phyloP scores from a whole-genome alignment of 2,888 invertebrate genomes.

The Amorpha juglandis region DNA sequence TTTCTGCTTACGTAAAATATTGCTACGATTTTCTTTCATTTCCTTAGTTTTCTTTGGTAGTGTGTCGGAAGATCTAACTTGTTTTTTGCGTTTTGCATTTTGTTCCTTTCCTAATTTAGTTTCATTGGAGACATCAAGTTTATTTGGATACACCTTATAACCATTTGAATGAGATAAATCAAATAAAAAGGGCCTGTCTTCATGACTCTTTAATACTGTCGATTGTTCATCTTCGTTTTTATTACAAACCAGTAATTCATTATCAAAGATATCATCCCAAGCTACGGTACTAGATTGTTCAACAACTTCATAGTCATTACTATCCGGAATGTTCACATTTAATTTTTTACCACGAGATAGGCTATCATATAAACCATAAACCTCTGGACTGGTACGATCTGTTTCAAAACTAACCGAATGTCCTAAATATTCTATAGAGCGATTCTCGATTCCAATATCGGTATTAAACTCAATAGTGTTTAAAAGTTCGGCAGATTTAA shows the following conservation, averaged over 20 bases:
- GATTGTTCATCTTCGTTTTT: background rate
- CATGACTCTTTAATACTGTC: background rate
- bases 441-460: background rate
- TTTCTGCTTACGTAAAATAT: conserved; percentile 54
- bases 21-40: conserved; percentile 34
- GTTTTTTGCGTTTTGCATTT: conserved; percentile 21
- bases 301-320: background rate
- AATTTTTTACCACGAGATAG: background rate
- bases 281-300: conserved; percentile 26
- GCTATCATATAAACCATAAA: background rate
- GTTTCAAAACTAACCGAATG: background rate
- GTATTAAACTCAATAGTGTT: conserved; percentile 3
- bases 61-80: conserved; percentile 35
- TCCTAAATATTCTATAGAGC: conserved; percentile 32
- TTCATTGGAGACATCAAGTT: conserved; percentile 18
- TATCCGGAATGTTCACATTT: background rate
- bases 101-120: background rate
- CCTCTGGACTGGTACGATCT: background rate
- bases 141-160: conserved; percentile 6
- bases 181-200: background rate
- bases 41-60: conserved; percentile 49
- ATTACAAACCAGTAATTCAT: conserved; percentile 48
- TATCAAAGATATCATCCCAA: conserved; percentile 69
- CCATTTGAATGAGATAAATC: background rate
- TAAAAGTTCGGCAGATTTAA: conserved; percentile 13